Conservation (phyloP, 64 coral and sea anemone species). For the Montipora foliosa region DNA sequence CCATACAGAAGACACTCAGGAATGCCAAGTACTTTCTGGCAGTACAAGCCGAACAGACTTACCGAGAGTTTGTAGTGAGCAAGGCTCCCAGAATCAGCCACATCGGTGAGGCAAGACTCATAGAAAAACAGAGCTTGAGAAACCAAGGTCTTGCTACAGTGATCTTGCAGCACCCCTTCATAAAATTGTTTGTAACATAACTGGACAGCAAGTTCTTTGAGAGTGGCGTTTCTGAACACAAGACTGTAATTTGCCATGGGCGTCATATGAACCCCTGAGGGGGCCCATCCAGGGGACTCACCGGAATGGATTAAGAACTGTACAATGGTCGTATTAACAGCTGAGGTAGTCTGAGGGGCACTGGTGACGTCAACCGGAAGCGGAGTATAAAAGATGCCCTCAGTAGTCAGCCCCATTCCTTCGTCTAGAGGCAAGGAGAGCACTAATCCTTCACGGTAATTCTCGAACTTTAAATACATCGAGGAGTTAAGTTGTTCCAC, state of each 20-base stretch:
- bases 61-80: constrained; percentile 86
- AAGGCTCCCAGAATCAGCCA: constrained; percentile 82
- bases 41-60: constrained; percentile 95
- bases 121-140: constrained; percentile 93
- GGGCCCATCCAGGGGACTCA: constrained; percentile 59
- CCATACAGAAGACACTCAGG: constrained; percentile 77
- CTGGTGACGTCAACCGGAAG: constrained; percentile 8
- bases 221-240: constrained; percentile 51
- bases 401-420: constrained; percentile 68
- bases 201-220: constrained; percentile 59
- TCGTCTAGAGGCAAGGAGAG: constrained; percentile 85
- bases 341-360: constrained; percentile 2
- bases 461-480: constrained; percentile 69
- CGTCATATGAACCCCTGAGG: constrained; percentile 69
- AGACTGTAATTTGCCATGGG: constrained; percentile 81
- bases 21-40: constrained; percentile 83
- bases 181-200: constrained; percentile 90
- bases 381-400: constrained; percentile 57
- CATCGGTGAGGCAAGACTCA: constrained; percentile 91
- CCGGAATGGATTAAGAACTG: constrained; percentile 41
- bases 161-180: constrained; percentile 66
- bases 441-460: constrained; percentile 80
- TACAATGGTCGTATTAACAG: constrained; percentile 22
- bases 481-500: constrained; percentile 38
- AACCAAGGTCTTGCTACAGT: constrained; percentile 75